These are phyloP conservation scores for Nebria brevicollis DNA, from an alignment of 2,888 invertebrate species.

Conservation along the genomic window DNA sequence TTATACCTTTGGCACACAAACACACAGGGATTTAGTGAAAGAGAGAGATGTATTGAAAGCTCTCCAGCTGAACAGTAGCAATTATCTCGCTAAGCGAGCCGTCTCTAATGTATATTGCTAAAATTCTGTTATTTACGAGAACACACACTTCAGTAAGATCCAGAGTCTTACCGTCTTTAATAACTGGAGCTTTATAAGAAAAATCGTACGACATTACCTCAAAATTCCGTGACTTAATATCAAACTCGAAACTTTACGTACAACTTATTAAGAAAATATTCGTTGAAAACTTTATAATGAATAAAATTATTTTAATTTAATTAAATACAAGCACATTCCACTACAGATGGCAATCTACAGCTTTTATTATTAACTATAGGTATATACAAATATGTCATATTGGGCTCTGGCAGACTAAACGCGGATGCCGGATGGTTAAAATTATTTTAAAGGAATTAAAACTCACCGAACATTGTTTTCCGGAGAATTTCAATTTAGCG, in stretches of 20 bases:
- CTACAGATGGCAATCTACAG: no score
- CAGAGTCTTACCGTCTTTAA: neutral
- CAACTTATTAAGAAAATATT: neutral
- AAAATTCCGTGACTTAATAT: neutral
- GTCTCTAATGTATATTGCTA: conserved; percentile 14
- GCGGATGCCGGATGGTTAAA: neutral
- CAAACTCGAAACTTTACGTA: neutral
- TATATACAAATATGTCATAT: no score
- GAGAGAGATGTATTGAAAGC: conserved; percentile 6
- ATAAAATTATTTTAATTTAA: neutral
- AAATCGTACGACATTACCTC: neutral
- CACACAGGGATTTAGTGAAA: neutral
- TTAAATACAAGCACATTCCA: no score
- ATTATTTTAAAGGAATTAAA: neutral
- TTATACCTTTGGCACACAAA: neutral
- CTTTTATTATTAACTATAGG: no score
- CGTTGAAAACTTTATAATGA: neutral
- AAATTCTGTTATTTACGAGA: conserved; percentile 14
- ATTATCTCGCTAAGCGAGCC: conserved; percentile 14
- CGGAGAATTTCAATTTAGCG: conserved; percentile 10
- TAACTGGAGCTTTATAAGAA: neutral
- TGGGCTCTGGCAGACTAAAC: no score
- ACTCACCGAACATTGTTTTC: neutral
- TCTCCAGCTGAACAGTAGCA: conserved; percentile 14
- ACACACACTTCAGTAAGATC: neutral